Conservation (phyloP, 23 tunicate species). For the Ciona savignyi region DNA sequence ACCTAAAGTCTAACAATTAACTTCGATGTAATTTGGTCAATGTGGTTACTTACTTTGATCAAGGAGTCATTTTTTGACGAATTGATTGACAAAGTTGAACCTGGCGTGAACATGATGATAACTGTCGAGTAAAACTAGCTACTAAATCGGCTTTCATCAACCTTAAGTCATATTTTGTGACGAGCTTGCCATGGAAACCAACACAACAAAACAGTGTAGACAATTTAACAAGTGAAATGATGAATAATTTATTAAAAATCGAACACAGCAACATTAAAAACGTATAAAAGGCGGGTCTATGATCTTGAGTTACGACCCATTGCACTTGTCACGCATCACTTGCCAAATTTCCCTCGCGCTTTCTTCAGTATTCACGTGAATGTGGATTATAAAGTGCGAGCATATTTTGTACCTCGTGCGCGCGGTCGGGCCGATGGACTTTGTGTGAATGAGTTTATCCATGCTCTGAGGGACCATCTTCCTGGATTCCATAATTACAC, state of each 20-base stretch:
- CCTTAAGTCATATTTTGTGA: not conserved
- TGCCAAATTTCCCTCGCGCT: constrained; percentile 18
- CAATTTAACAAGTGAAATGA: not conserved
- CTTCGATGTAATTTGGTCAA: not conserved
- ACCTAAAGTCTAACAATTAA: not conserved
- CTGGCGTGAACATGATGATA: not conserved
- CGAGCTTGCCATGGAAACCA: not conserved
- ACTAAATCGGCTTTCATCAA: not conserved
- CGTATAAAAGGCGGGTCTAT: not conserved
- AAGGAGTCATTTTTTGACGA: not conserved
- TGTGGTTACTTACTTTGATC: not conserved
- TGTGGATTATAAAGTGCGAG: constrained; percentile 31
- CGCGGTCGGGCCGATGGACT: constrained; percentile 6
- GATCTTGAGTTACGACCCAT: not conserved
- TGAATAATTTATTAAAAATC: constrained; percentile 8
- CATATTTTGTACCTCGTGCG: constrained; percentile 11
- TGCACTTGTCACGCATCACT: constrained; percentile 30
- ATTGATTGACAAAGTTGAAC: not conserved
- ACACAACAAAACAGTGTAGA: not conserved
- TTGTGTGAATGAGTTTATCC: constrained; percentile 20
- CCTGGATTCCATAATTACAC: constrained; percentile 16
- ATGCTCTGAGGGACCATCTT: constrained; percentile 28
- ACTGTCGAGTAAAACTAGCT: too few species aligned
- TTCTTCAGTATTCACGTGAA: constrained; percentile 27
- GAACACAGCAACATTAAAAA: not conserved